Base-by-base conservation (phyloP, 2,113 vertebrate species). In the Serilophus lunatus region DNA sequence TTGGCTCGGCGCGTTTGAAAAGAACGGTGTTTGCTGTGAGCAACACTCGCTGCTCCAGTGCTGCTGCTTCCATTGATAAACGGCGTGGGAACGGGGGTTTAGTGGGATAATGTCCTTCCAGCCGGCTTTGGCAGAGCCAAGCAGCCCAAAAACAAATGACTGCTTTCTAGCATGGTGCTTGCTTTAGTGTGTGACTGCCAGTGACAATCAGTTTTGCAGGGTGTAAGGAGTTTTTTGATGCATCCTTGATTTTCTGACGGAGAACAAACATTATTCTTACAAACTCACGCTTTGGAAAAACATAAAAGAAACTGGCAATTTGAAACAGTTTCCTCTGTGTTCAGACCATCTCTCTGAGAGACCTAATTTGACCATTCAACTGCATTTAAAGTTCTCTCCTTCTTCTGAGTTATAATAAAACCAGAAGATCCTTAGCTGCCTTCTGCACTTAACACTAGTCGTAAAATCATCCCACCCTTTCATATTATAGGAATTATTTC, bases 331-430 rank as follows among this genome's bases (percentile, higher is more conserved):
- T 65, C 19, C 20, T 88, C 74, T 78, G 68, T 51, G 64, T 60
- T 80, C 69, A 60, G 64, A 54, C 19, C 13, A 5, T 49, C 28
- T 51, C 65, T 49, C 60, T 60, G 44, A 84, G 88, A 84, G 44
- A 54, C 56, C n/a, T 31, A 20, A 71, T 75, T 64, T 92, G 82
- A 29, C 47, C 36, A 38, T 81, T 85, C 51, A 29, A 25, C 60
- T 91, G 65, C 50, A 66, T 82, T 86, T 95, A 63, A 69, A 61
- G 65, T 53, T 91, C 36, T 82, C 49, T 53, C 45, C 42, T 88
- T 71, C 65, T 87, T 66, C 78, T 84, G 74, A 57, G 10, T 88
- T 94, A 57, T 18, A 82, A 35, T 42, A 70, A 88, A 95, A 91
- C 2, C 75, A 88, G 82, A 74, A 90, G 61, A 51, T 81, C 42